Evolutionary conservation across 2,797 vertebrate genomes (phyloP), one percentile per base, ranked within the genome.

Genomic region (Leuciscus waleckii): DNA sequence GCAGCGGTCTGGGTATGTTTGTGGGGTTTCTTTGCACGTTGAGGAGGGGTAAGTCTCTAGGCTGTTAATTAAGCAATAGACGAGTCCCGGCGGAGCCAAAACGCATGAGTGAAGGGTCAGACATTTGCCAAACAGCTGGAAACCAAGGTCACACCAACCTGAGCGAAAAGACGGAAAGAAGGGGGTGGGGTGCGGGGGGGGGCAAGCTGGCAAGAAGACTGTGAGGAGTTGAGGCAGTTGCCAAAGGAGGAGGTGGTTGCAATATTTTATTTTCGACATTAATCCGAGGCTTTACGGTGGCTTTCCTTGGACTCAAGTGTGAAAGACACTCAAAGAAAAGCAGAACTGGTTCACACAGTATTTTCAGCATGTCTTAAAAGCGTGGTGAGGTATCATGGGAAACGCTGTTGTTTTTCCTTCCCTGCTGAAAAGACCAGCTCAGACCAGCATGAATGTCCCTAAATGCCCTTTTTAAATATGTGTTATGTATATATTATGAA

Each of bases 131-230:
- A 90, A 92, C 94, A 95, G 94, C 94, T 94, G 93, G 93, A 94
- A 88, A 92, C 89, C 91, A 95, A 95, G 95, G 95, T 95, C 94
- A 93, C 58, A 58, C 68, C 90, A 93, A 93, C 92, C 91, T 82
- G 87, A 69, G 83, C 46, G 77, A 92, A 92, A 49, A 88, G 67
- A 49, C 6, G 14, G 63, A 86, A 37, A 51, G 81, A 26, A 56
- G 35, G 32, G 32, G 32, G 32, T 35, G 32, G 29, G 29, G 1
- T 29, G 70, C 73, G 49, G 70, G 70, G 77, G 49, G 70, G 37
- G 69, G 81, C 14, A 5, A 35, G 68, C 75, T 84, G 81, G 75
- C 78, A 85, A 43, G 71, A 49, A 16, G 67, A 58, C 75, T 43
- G n/a, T 7, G 68, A 86, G 58, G 69, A 84, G 65, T 82, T 85